Evolutionary conservation across 23 tunicate genomes (phyloP).

Genomic region (Halocynthia roretzi): DNA sequence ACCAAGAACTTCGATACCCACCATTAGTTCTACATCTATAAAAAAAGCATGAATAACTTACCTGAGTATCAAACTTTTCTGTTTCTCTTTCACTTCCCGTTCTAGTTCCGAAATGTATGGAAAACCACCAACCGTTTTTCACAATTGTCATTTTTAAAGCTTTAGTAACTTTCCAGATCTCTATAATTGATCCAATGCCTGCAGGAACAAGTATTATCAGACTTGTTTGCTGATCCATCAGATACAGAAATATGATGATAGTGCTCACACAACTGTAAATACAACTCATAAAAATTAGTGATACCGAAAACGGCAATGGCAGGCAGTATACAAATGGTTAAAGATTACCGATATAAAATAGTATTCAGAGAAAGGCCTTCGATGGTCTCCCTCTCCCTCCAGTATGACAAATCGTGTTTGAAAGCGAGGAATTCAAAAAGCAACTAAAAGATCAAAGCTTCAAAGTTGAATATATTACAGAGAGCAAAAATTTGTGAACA

Average conservation of each 20-base stretch:
- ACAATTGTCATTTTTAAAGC: constrained; percentile 56
- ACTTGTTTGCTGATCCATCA: constrained; percentile 80
- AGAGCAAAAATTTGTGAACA: no score
- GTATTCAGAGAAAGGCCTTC: constrained; percentile 85
- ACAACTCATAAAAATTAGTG: not conserved
- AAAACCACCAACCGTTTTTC: constrained; percentile 39
- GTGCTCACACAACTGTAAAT: constrained; percentile 68
- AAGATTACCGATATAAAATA: constrained; percentile 63
- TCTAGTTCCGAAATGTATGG: constrained; percentile 21
- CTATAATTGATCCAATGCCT: constrained; percentile 80
- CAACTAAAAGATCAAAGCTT: constrained; percentile 20
- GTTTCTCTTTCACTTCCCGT: constrained; percentile 52
- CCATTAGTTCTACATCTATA: no score
- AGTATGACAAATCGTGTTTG: constrained; percentile 88
- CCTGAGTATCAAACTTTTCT: constrained; percentile 86
- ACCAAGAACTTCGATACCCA: not conserved
- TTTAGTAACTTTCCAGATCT: constrained; percentile 90
- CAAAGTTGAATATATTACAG: no score
- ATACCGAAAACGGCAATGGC: not conserved
- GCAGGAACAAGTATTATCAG: constrained; percentile 72
- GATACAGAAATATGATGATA: constrained; percentile 73
- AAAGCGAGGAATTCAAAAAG: constrained; percentile 91
- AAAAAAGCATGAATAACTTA: not conserved
- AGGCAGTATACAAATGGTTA: not conserved
- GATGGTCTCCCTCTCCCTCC: constrained; percentile 90